Evolutionary conservation across 2,797 vertebrate species (phyloP).

Genomic region (Gambusia yucatana): DNA sequence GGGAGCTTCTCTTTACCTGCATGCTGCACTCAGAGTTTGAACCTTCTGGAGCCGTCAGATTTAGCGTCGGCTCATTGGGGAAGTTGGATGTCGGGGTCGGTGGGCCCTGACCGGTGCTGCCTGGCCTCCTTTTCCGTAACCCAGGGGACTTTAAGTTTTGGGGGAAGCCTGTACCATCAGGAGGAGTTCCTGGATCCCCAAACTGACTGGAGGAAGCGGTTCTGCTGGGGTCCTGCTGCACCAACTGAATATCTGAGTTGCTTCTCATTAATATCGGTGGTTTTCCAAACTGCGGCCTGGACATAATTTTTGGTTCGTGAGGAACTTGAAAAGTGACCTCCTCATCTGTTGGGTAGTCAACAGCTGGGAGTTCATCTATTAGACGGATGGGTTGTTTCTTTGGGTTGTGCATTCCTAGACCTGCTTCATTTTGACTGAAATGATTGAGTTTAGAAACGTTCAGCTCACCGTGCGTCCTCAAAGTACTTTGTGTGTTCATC

Average conservation of each 20-base stretch:
- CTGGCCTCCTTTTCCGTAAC: conserved; percentile 61
- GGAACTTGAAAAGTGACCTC: conserved; percentile 19
- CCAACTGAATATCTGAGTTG: conserved; percentile 33
- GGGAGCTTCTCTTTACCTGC: conserved; percentile 43
- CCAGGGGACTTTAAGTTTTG: conserved; percentile 66
- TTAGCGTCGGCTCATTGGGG: not conserved
- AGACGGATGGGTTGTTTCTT: conserved; percentile 37
- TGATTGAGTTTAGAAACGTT: conserved; percentile 24
- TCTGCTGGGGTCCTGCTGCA: conserved; percentile 25
- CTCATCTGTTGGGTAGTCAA: conserved; percentile 61
- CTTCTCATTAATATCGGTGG: conserved; percentile 2
- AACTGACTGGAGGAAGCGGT: conserved; percentile 38
- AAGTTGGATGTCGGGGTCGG: conserved; percentile 1
- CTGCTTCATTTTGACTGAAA: not conserved
- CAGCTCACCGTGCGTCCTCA: conserved; percentile 37
- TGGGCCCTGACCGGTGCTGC: conserved; percentile 35
- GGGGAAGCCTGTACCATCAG: conserved; percentile 43
- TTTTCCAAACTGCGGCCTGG: conserved; percentile 6
- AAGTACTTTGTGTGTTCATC: conserved; percentile 37
- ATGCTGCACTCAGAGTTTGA: conserved; percentile 56
- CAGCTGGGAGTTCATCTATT: conserved; percentile 60
- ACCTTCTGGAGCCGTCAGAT: conserved; percentile 23
- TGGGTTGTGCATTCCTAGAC: conserved; percentile 24
- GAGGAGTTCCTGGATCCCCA: conserved; percentile 35
- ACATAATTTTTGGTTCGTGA: conserved; percentile 17